A percentile compares a stretch with the other conserved stretches of the same genome.
Conservation (phyloP, 2,888 invertebrate genomes). For the Plagodis pulveraria region DNA sequence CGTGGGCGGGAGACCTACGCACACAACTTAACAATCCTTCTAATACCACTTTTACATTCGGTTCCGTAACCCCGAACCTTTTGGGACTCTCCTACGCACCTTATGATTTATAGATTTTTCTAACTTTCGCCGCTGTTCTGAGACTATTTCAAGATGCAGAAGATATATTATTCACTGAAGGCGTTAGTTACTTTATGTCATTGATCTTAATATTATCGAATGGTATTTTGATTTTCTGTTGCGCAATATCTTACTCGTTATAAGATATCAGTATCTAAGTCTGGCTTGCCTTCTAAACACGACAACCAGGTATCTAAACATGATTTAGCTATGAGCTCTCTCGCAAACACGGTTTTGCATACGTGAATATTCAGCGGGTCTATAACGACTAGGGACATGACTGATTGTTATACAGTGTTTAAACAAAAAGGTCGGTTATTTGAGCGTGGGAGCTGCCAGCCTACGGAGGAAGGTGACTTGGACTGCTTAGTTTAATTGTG, state of each 20-base stretch:
- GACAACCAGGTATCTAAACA: constrained; percentile 41
- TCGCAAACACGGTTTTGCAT: constrained; percentile 59
- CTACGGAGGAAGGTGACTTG: constrained; percentile 64
- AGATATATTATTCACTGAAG: constrained; percentile 10
- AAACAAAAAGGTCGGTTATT: constrained; percentile 65
- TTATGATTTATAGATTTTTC: constrained; percentile 52
- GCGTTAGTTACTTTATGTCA: constrained; percentile 16
- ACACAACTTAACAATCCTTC: constrained; percentile 54
- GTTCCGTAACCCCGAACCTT: constrained; percentile 48
- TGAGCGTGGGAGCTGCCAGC: constrained; percentile 68
- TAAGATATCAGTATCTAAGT: constrained; percentile 29
- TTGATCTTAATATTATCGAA: constrained; percentile 16
- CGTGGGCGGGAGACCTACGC: constrained; percentile 74
- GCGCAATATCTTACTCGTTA: constrained; percentile 18
- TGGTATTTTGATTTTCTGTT: constrained; percentile 24
- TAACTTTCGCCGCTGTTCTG: constrained; percentile 1
- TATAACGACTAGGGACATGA: constrained; percentile 59
- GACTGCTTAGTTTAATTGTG: constrained; percentile 65
- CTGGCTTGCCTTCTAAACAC: constrained; percentile 38
- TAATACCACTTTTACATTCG: constrained; percentile 57
- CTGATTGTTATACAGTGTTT: constrained; percentile 57
- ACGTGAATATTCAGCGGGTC: constrained; percentile 69
- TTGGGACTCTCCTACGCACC: constrained; percentile 57
- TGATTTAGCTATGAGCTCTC: constrained; percentile 53
- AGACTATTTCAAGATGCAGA: constrained; percentile 6